Base-by-base conservation (phyloP, 2,888 invertebrate species). In the Drosophila niveifrons region DNA sequence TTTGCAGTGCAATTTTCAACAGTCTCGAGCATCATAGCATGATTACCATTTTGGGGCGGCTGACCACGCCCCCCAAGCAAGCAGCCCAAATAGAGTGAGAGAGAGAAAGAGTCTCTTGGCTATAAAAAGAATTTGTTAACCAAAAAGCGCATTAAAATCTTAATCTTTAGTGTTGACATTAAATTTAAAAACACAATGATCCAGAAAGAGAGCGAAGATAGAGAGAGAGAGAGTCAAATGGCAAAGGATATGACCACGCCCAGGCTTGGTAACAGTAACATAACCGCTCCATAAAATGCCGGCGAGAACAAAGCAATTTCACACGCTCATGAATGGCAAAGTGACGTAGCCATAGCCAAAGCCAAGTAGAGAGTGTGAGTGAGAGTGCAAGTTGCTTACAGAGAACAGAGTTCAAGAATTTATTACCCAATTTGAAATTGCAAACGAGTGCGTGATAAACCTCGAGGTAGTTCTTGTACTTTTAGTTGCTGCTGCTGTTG, bases 361-460 rank as follows among this genome's bases (percentile, higher is more conserved):
- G 47, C 7, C 8, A 52, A 15, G 46, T 39, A 10, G n/a, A n/a
- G 55, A 13, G 50, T 9, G 34, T n/a, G n/a, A 36, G 34, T 4
- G 34, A 3, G 11, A 11, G n/a, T 3, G 23, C 23, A 23, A 59
- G 65, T 74, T 43, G 46, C 36, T 66, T 51, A 46, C 51, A 47
- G 58, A 63, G 41, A 36, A n/a, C 51, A 56, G 76, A 74, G 88
- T 80, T 86, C 66, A 73, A 69, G 74, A 88, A 88, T 90, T 90
- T 90, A 88, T 88, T 82, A 88, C 88, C 90, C 90, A 88, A 88
- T 88, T 89, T 90, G 68, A 89, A 90, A 90, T 88, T 89, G 87
- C 87, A 87, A 90, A 85, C 89, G 89, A 88, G 85, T 81, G 89
- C 86, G 90, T 90, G 78, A 86, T 90, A 87, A 87, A 84, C 78